These are phyloP conservation scores for Antheraea pernyi DNA, from an alignment of 1,140 invertebrate species.

Conservation along the genomic window DNA sequence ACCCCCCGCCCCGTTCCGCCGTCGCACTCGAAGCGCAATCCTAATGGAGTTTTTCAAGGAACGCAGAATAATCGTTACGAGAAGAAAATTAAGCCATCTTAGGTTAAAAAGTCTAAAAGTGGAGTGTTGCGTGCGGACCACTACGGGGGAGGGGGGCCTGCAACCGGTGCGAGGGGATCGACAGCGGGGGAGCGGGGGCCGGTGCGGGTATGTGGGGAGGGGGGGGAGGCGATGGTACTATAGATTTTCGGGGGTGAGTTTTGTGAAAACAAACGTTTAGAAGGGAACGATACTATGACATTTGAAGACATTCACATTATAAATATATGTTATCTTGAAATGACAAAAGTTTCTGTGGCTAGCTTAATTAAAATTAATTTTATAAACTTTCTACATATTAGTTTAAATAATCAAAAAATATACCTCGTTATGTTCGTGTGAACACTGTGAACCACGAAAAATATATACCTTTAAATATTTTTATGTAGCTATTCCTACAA, in stretches of 20 bases:
- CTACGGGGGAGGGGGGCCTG: no score
- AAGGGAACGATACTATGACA: slow-evolving; percentile 17
- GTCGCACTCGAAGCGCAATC: slow-evolving; percentile 14
- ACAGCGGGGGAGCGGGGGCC: slow-evolving; percentile 10
- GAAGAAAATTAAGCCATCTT: slow-evolving; percentile 68
- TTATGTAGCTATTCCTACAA: no score
- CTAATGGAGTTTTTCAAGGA: slow-evolving; percentile 61
- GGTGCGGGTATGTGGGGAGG: not conserved
- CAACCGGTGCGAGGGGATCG: slow-evolving; percentile 5
- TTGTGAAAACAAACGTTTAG: slow-evolving; percentile 41
- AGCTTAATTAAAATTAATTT: no score
- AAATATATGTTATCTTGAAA: not conserved
- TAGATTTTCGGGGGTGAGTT: slow-evolving; percentile 53
- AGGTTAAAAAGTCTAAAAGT: slow-evolving; percentile 64
- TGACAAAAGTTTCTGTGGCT: no score
- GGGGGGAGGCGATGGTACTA: slow-evolving; percentile 27
- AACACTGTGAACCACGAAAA: no score
- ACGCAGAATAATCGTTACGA: slow-evolving; percentile 41
- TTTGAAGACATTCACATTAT: not conserved
- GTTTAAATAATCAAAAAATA: no score
- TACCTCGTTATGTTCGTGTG: no score
- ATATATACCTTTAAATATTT: no score
- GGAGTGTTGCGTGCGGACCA: slow-evolving; percentile 22
- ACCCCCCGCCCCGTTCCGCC: no score
- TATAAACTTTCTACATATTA: no score